phyloP scores from a whole-genome alignment of 2,113 vertebrate species.

The Pachyramphus minor region DNA sequence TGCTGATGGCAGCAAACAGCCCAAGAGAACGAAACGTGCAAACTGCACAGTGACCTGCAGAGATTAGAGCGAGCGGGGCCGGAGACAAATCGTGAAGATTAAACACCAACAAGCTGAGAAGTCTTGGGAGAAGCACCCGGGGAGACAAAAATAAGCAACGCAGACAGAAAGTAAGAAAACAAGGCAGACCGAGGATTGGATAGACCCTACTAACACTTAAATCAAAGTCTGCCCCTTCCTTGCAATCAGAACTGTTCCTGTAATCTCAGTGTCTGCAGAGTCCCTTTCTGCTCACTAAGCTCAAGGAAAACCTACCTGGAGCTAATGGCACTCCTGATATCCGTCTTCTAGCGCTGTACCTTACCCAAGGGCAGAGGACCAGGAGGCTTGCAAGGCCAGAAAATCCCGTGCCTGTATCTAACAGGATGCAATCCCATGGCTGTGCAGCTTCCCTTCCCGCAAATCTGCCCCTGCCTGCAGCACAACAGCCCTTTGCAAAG shows the following conservation, averaged over 20 bases:
- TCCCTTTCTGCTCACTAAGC: not conserved
- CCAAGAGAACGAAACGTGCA: not conserved
- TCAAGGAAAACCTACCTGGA: not conserved
- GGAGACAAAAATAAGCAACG: not conserved
- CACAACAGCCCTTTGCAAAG: not conserved
- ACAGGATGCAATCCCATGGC: fast-evolving
- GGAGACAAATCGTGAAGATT: not conserved
- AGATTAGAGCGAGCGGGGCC: not conserved
- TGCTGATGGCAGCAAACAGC: slow-evolving; percentile 30
- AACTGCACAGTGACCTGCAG: not conserved
- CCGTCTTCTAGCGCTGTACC: fast-evolving
- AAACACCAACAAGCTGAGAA: not conserved
- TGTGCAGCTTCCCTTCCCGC: not conserved
- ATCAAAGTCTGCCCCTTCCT: not conserved
- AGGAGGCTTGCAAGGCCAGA: not conserved
- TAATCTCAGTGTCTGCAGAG: not conserved
- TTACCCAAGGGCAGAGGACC: not conserved
- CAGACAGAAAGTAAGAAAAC: not conserved
- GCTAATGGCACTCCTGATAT: not conserved
- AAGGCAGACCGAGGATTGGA: not conserved
- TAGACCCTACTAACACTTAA: not conserved
- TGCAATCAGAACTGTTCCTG: not conserved
- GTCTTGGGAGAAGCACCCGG: not conserved
- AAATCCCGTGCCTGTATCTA: not conserved
- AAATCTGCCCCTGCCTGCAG: not conserved